Evolutionary conservation across 64 coral and sea anemone species (phyloP), one percentile per base, ranked within the genome.

Genomic region (Astreopora myriophthalma): DNA sequence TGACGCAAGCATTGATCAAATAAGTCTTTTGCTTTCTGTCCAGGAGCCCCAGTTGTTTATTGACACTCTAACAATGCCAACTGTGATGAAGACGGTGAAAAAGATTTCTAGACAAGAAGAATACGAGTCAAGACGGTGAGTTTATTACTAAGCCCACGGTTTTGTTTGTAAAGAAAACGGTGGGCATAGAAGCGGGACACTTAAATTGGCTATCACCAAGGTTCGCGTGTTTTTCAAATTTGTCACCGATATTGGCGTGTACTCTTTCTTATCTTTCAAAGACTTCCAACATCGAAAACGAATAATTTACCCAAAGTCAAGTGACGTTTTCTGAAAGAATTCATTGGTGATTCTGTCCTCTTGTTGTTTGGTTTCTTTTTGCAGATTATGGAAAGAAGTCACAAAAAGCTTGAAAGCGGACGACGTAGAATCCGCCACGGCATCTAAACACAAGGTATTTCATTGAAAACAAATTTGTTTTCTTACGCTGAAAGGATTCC

Each of bases 381-480:
- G 33, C 34, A 99, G 97, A 88, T 77, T 99, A 28, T 99, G 97
- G 97, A 71, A 90, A 89, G 81, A 96, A 70, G 97, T 99, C n/a
- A 99, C 97, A 8, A 40, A 26, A 24, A 93, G 92, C 26, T 76
- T 99, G 33, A 99, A 99, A 76, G 52, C 33, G 3, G 83, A 91
- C 69, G 88, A 96, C 26, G 91, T 99, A 14, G 97, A 96, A 69
- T 93, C 79, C 48, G 97, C 97, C 6, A 99, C 97, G 13, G 97
- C 84, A 12, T 52, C 69, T 30, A 99, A 99, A 88, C 97, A 96
- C 83, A 99, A 94, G 94, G 97, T 99, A 79, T 58, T 25, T 72
- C 2, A 79, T 1, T 1, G 40, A 44, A n/a, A n/a, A n/a, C 40
- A 44, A 44, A 44, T 44, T 44, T 44, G 6, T n/a, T n/a, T n/a